phyloP scores from a whole-genome alignment of 2,888 invertebrate genomes.

The Eupeodes latifasciatus region DNA sequence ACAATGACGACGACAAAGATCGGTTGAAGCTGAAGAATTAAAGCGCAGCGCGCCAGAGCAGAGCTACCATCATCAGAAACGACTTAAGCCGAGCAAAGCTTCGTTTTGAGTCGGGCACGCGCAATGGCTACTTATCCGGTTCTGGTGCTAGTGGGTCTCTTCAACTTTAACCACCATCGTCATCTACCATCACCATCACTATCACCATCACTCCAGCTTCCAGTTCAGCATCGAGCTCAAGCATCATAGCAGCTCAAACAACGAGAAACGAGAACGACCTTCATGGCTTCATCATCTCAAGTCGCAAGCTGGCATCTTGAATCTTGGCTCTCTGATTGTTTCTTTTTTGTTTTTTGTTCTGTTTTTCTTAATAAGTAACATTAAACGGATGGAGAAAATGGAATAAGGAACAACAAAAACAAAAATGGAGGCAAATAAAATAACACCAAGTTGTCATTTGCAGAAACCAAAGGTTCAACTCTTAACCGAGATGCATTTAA shows the following conservation, averaged over 20 bases:
- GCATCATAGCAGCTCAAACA: no score
- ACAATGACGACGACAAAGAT: constrained; percentile 19
- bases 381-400: constrained; percentile 47
- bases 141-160: constrained; percentile 18
- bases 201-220: constrained; percentile 17
- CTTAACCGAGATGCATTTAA: constrained; percentile 43
- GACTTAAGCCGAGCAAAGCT: constrained; percentile 52
- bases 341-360: constrained; percentile 3
- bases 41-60: constrained; percentile 15
- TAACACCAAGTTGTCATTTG: constrained; percentile 66
- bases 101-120: constrained; percentile 73
- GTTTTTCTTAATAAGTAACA: constrained; percentile 28
- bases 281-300: constrained; percentile 72
- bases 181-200: neutral
- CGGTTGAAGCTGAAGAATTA: constrained; percentile 33
- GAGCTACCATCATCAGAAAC: neutral
- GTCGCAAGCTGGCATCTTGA: constrained; percentile 36
- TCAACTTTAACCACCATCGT: constrained; percentile 7
- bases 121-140: constrained; percentile 61
- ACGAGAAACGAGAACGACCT: constrained; percentile 50
- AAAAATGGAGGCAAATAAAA: constrained; percentile 49
- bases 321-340: constrained; percentile 27
- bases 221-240: constrained; percentile 41
- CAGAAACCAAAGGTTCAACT: constrained; percentile 73
- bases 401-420: constrained; percentile 2